Evolutionary conservation across 2,113 vertebrate genomes (phyloP), one percentile per base, ranked within the genome.

Genomic region (Xenus cinereus): DNA sequence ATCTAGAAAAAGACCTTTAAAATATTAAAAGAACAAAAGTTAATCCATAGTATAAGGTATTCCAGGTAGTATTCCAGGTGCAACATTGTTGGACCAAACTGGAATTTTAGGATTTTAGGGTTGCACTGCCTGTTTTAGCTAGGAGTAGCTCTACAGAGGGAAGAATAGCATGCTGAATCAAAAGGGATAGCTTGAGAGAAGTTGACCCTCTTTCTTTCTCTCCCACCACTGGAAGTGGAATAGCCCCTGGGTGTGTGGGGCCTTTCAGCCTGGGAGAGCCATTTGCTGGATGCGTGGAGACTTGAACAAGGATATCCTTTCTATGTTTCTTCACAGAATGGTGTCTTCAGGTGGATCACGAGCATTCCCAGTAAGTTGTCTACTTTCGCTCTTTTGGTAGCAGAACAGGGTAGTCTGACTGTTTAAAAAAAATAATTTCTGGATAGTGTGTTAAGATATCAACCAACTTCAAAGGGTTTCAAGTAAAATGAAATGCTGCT

Each of bases 391-490:
- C 24, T 4, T 71, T 19, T 62, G 27, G 27, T 22, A 8, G 9
- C 9, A 45, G 41, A 63, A 48, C 59, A 68, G 26, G 27, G 17
- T 45, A 24, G 41, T 56, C 41, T 45, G 48, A 11, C 59, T 48
- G 6, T n/a, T 39, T 23, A 6, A 66, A 18, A 81, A 81, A 90
- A 71, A 14, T 1, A 8, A 2, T 35, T 69, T 45, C 32, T 83
- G 24, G 8, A 0, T 4, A 3, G 8, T 6, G 5, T 19, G 17
- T 17, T 30, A 30, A n/a, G 11, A 30, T 7, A 20, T 23, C 4
- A 7, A 53, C 2, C n/a, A 67, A 51, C 13, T 51, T 3, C 1
- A 28, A 67, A 67, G 9, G 7, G 4, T 87, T 68, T 64, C 7
- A 4, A 6, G n/a, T 45, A 2, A 54, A 72, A n/a, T 0, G 2